Evolutionary conservation across 2,797 vertebrate genomes (phyloP), one percentile per base, ranked within the genome.

Genomic region (Serranus cabrilla): DNA sequence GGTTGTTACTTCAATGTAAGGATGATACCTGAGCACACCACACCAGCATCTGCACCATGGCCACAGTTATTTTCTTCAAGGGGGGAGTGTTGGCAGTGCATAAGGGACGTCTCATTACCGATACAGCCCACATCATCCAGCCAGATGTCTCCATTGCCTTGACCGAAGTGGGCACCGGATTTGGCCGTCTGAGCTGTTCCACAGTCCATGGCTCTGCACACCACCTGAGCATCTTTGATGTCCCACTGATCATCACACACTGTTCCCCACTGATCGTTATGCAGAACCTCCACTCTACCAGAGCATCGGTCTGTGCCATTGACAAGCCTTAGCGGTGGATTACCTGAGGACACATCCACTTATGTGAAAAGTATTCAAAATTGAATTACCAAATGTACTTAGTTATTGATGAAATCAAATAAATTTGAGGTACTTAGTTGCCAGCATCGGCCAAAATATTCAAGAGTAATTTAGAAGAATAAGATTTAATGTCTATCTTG

Each of bases 241-340:
- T 89, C 89, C 93, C 93, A 94, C 0, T 84, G 64, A 10, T 93
- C 93, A 40, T 94, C 93, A 39, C 93, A 94, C 54, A 93, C 89
- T 1, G 93, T 90, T 76, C 93, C 93, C 93, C 93, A 94, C 18
- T 61, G 72, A 27, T 82, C 87, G 0, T 92, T 75, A 18, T 93
- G 86, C 7, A 58, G 34, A 39, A 92, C 0, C 73, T 94, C 93
- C 65, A 94, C 90, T 78, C 93, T 81, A 12, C 93, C 93, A 54
- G 90, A 91, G 69, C 93, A 94, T 1, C 81, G 84, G 67, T 88
- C 52, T 1, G 66, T 90, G 61, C 92, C 91, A 5, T 94, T 92
- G 25, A 49, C 56, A 17, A 94, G 83, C 72, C 81, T 87, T 0
- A 92, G 0, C 0, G 62, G 71, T 25, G 81, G 80, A 51, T 34